Evolutionary conservation across 2,888 invertebrate genomes (phyloP), one percentile per base, ranked within the genome.

Genomic region (Stenichneumon culpator): DNA sequence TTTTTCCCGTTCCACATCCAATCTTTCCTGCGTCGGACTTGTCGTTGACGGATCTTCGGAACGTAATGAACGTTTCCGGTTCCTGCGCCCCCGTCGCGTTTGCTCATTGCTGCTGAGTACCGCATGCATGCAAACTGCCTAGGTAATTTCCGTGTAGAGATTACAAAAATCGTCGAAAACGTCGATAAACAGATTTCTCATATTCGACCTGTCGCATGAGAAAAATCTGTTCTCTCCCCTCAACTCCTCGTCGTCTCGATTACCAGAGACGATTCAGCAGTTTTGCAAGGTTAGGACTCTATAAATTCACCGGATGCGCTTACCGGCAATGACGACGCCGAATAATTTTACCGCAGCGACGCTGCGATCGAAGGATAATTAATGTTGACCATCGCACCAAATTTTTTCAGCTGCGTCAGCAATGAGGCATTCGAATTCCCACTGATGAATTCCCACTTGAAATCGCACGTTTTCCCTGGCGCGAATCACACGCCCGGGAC

Each of bases 301-400:
- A 28, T 82, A 22, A 16, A 78, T 68, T 54, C 63, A 0, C 22
- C 70, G 16, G 4, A 32, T 4, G 25, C 79, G 77, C 50, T 72
- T 87, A 82, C 87, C 81, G 86, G 82, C 86, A 87, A 89, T 84
- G 78, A 4, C 79, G 65, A 77, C 72, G 88, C 89, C 86, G 86
- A 89, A 90, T 88, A 89, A 90, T 89, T 44, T 52, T 16, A 44
- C 63, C 22, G 60, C 25, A 14, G 25, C 22, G 82, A 87, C 87
- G 60, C 39, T 14, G 19, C 22, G 82, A 87, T 88, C 87, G 87
- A 87, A 86, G 75, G 80, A 39, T 78, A 89, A 89, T 88, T 88
- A 88, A 89, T 87, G 75, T 77, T 74, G 36, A 16, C 79, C 75
- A 47, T 70, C 86, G 83, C 86, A 83, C 83, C 83, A 19, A 28